These are phyloP conservation scores for Epizoanthus ramosus DNA, from an alignment of 92 coral and sea anemone species.

Conservation along the genomic window DNA sequence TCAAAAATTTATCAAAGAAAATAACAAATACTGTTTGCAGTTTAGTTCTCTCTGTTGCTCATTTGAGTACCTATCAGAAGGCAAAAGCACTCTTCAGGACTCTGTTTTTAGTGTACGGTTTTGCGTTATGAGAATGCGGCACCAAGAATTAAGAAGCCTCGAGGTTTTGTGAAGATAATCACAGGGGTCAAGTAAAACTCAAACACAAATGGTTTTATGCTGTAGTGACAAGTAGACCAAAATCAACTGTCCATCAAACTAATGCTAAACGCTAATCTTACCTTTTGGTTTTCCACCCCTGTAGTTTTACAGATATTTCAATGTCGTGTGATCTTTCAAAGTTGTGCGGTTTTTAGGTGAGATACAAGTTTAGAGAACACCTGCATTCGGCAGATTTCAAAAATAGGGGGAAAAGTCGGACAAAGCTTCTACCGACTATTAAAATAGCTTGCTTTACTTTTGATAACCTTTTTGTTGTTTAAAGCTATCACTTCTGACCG, in stretches of 20 bases:
- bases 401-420: no score
- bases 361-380: no score
- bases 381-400: no score
- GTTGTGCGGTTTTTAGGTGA: no score
- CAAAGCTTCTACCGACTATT: no score
- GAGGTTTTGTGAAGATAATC: neutral
- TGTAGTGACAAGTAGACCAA: neutral
- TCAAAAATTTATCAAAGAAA: neutral
- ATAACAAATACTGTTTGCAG: neutral
- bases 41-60: neutral
- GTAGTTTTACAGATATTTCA: no score
- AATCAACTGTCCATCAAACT: neutral
- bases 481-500: no score
- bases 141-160: no score
- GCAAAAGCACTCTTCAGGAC: neutral
- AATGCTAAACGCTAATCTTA: neutral
- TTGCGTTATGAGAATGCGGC: neutral
- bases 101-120: neutral
- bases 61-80: neutral
- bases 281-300: neutral
- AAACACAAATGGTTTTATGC: neutral
- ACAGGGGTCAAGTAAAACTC: neutral
- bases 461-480: no score
- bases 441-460: no score
- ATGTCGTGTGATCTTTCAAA: no score